Conservation (phyloP, 2,888 invertebrate genomes). For the Trissonchulus sp. region DNA sequence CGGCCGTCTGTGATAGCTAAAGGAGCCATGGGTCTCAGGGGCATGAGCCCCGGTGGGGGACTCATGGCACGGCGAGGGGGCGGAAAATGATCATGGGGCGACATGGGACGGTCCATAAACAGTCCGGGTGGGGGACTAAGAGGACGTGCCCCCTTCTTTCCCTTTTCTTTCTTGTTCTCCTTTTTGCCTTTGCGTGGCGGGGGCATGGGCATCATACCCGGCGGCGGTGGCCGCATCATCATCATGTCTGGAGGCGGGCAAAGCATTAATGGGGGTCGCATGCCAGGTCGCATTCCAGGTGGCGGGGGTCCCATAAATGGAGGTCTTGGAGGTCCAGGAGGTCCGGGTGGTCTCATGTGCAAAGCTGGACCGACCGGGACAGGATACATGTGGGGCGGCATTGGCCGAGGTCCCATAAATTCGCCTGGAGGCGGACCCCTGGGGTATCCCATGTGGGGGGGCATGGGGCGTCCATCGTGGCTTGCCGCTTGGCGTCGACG, state of each 20-base stretch:
- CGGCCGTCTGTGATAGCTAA: not conserved
- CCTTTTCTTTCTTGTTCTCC: not conserved
- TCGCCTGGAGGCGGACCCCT: not conserved
- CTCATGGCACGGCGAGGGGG: not conserved
- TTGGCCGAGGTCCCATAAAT: slow-evolving; percentile 14
- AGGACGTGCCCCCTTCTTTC: not conserved
- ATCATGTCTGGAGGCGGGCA: slow-evolving; percentile 51
- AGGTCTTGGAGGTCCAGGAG: too few species aligned
- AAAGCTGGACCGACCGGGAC: slow-evolving; percentile 33
- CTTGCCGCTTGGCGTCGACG: not conserved
- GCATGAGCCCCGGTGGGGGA: not conserved
- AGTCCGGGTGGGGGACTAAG: not conserved
- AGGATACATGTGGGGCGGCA: slow-evolving; percentile 35
- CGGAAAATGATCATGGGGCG: not conserved
- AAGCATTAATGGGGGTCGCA: slow-evolving; percentile 33
- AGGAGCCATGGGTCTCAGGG: not conserved
- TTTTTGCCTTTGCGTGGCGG: slow-evolving; percentile 38
- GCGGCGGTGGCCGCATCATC: slow-evolving; percentile 56
- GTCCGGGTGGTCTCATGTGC: slow-evolving; percentile 38
- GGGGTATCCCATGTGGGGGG: not conserved
- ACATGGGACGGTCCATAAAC: not conserved
- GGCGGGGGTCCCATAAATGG: not conserved
- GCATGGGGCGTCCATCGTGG: not conserved
- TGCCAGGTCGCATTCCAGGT: slow-evolving; percentile 31
- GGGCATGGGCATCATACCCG: slow-evolving; percentile 56